These are phyloP conservation scores for Syngnathus rostellatus DNA, from an alignment of 2,797 vertebrate species.

Conservation along the genomic window DNA sequence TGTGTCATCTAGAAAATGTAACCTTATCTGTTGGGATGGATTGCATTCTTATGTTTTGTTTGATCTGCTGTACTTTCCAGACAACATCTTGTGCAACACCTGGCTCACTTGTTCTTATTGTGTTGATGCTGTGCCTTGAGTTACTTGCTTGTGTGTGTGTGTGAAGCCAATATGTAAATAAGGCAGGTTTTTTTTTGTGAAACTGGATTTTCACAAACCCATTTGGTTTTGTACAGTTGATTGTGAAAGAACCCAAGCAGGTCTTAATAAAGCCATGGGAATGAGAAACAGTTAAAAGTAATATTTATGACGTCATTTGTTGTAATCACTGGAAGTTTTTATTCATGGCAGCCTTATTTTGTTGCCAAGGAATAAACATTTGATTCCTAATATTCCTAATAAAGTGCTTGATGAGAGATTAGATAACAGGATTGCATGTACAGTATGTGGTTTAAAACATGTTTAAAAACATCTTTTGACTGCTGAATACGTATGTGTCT, in stretches of 20 bases:
- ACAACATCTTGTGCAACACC: neutral
- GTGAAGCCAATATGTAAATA: slow-evolving; percentile 54
- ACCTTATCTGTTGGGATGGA: neutral
- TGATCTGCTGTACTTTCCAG: neutral
- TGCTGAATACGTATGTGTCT: slow-evolving; percentile 46
- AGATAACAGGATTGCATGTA: slow-evolving; percentile 4
- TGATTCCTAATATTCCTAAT: slow-evolving; percentile 13
- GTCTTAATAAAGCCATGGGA: slow-evolving; percentile 60
- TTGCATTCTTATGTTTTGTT: neutral
- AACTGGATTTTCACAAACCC: slow-evolving; percentile 68
- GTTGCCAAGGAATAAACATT: slow-evolving; percentile 8
- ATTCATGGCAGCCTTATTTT: slow-evolving; percentile 14
- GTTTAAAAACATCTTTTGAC: slow-evolving; percentile 26
- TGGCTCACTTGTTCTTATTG: neutral
- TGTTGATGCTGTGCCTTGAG: slow-evolving; percentile 60
- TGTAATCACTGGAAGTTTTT: slow-evolving; percentile 59
- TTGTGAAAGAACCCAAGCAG: slow-evolving; percentile 57
- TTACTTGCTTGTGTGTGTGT: slow-evolving; percentile 39
- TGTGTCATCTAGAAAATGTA: neutral
- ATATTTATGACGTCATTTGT: slow-evolving; percentile 67
- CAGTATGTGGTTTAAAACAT: slow-evolving; percentile 24
- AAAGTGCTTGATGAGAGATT: slow-evolving; percentile 7
- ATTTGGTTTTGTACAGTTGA: slow-evolving; percentile 60
- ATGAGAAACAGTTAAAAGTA: slow-evolving; percentile 42
- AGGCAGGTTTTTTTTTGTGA: slow-evolving; percentile 50